Conservation (phyloP, 2,113 vertebrate species). For the Ctenodactylus gundi region DNA sequence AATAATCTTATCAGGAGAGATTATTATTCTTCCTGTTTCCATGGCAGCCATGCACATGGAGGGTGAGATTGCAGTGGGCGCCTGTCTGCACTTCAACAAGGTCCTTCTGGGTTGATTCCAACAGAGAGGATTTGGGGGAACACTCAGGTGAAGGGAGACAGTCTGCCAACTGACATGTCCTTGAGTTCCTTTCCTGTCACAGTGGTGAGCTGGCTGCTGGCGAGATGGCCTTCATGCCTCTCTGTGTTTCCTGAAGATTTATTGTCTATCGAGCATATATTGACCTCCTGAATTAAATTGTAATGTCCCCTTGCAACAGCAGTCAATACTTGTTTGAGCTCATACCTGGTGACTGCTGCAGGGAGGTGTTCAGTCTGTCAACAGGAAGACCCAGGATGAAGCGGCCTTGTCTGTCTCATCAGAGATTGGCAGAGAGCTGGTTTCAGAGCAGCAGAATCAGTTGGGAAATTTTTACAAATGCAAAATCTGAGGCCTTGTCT, state of each 20-base stretch:
- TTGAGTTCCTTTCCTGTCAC: not conserved
- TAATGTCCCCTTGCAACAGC: not conserved
- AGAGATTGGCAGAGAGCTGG: not conserved
- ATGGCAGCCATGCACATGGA: not conserved
- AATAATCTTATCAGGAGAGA: not conserved
- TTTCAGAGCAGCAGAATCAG: not conserved
- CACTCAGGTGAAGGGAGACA: not conserved
- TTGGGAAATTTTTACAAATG: not conserved
- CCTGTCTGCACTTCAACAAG: not conserved
- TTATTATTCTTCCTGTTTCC: not conserved
- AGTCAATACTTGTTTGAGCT: conserved; percentile 7
- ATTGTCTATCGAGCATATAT: not conserved
- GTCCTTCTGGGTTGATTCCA: not conserved
- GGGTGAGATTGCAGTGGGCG: not conserved
- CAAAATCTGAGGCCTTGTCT: not conserved
- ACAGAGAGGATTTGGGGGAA: not conserved
- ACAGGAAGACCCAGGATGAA: not conserved
- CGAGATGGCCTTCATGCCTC: not conserved
- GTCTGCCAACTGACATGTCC: not conserved
- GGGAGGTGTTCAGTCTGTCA: not conserved
- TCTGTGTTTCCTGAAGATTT: conserved; percentile 16
- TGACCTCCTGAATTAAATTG: conserved; percentile 32
- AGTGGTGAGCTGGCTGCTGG: not conserved
- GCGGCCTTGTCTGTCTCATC: not conserved
- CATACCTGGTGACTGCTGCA: not conserved